Evolutionary conservation across 2,888 invertebrate species (phyloP).

Genomic region (Rapana venosa): DNA sequence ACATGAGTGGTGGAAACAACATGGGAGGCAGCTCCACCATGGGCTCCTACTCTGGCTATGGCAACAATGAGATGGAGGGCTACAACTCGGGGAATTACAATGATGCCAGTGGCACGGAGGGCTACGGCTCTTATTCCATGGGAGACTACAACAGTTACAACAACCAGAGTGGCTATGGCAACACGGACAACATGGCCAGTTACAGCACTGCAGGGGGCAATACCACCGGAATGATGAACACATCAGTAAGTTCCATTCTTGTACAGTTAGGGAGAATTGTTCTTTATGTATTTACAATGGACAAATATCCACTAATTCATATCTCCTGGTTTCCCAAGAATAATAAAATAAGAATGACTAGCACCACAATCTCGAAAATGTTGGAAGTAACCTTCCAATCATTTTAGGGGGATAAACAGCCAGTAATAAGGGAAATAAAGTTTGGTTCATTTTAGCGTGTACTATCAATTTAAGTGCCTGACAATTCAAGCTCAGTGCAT

Average conservation of each 20-base stretch:
- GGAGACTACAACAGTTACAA: conserved; percentile 40
- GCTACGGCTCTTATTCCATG: conserved; percentile 37
- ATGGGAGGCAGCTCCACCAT: conserved; percentile 26
- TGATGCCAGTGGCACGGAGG: not conserved
- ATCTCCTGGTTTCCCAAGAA: no score
- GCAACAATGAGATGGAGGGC: conserved; percentile 30
- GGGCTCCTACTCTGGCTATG: conserved; percentile 42
- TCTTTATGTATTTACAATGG: no score
- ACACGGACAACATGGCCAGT: conserved; percentile 32
- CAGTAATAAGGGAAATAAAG: no score
- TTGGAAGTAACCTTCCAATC: no score
- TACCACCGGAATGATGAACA: conserved; percentile 44
- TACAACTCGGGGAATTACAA: conserved; percentile 34
- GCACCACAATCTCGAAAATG: no score
- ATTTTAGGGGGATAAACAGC: no score
- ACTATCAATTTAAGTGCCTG: no score
- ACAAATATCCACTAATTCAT: no score
- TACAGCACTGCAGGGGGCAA: conserved; percentile 30
- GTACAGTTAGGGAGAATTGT: no score
- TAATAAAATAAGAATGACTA: no score
- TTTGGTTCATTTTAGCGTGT: no score
- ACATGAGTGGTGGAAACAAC: conserved; percentile 25
- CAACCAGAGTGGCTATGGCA: conserved; percentile 32
- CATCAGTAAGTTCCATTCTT: conserved; percentile 40
- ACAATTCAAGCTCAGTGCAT: no score